These are phyloP conservation scores for Diadumene lineata DNA, from an alignment of 92 coral and sea anemone species.

Conservation along the genomic window DNA sequence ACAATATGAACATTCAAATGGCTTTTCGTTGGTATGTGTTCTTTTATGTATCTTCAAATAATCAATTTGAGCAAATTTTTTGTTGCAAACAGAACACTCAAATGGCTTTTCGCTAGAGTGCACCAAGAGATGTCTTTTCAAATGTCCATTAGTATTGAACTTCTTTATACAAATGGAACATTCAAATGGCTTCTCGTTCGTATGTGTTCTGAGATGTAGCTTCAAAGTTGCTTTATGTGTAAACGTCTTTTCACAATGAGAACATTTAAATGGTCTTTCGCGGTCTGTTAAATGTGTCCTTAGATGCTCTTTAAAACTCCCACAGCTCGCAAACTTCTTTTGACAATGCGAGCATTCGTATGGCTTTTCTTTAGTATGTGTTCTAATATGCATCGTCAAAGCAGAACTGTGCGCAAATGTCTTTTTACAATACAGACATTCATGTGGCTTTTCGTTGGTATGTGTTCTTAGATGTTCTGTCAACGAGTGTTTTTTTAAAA, in stretches of 20 bases:
- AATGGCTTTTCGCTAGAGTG: conserved; percentile 58
- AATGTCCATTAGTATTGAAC: conserved; percentile 53
- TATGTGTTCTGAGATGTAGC: conserved; percentile 64
- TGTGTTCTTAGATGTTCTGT: background rate
- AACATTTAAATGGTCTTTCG: background rate
- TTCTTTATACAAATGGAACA: conserved; percentile 62
- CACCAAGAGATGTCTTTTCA: conserved; percentile 37
- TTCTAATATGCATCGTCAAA: background rate
- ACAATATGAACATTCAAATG: background rate
- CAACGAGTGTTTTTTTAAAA: background rate
- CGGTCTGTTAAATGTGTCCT: background rate
- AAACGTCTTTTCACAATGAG: background rate
- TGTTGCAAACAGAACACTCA: conserved; percentile 47
- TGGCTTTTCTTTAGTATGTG: background rate
- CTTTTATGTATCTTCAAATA: background rate
- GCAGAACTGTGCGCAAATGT: background rate
- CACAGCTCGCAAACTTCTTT: background rate
- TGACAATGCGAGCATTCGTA: background rate
- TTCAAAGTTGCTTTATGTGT: background rate
- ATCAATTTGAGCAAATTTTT: background rate
- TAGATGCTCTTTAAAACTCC: background rate
- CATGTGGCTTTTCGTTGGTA: background rate
- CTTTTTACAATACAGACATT: background rate
- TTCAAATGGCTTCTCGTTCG: conserved; percentile 58
- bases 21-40: background rate